Evolutionary conservation across 2,888 invertebrate genomes (phyloP).

Genomic region (Trypoxylon attenuatum): DNA sequence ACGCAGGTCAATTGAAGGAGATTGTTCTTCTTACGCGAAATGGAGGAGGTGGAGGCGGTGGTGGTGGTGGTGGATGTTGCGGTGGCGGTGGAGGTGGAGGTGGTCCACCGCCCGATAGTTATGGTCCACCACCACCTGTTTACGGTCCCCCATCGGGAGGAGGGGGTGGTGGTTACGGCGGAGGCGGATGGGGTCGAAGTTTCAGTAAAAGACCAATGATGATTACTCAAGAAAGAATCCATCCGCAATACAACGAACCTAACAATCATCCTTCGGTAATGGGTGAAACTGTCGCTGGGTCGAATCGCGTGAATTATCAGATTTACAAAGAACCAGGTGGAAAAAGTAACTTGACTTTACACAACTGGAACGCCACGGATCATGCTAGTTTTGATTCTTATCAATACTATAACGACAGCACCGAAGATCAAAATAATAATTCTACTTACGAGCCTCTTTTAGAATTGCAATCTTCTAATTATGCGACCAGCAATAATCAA

Average conservation of each 20-base stretch:
- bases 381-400: not conserved
- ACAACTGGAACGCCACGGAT: slow-evolving; percentile 17
- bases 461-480: not conserved
- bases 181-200: slow-evolving; percentile 75
- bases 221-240: slow-evolving; percentile 50
- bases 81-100: slow-evolving; percentile 76
- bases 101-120: slow-evolving; percentile 70
- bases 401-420: not conserved
- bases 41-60: slow-evolving; percentile 69
- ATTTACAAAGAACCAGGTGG: not conserved
- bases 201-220: slow-evolving; percentile 70
- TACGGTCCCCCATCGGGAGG: slow-evolving; percentile 67
- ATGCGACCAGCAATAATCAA: not conserved
- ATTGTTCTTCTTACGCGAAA: slow-evolving; percentile 74
- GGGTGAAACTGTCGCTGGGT: slow-evolving; percentile 2
- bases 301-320: slow-evolving; percentile 3
- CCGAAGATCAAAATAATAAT: not conserved
- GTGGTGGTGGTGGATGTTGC: slow-evolving; percentile 75
- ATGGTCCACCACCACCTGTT: slow-evolving; percentile 65
- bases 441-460: not conserved
- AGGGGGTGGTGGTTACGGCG: slow-evolving; percentile 64
- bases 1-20: slow-evolving; percentile 63
- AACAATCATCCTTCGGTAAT: slow-evolving; percentile 9
- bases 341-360: not conserved
- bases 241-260: not conserved